Base-by-base conservation (phyloP, 2,113 vertebrate genomes). In the Actenoides lindsayi region DNA sequence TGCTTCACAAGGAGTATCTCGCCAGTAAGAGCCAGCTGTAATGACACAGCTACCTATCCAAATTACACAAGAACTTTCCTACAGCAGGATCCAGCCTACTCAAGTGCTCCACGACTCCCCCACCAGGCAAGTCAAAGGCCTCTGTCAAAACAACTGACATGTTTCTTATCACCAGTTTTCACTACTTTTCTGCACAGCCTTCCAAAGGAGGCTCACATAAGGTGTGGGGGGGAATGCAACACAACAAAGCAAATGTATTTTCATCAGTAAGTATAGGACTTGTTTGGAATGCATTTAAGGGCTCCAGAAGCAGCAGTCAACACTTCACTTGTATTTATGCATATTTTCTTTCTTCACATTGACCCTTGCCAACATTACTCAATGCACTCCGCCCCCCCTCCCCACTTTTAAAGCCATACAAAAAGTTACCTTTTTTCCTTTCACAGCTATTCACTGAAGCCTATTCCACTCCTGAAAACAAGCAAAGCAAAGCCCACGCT, bases 401-500 rank as follows among this genome's bases (percentile, higher is more conserved):
- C 48, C 21, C 48, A 50, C 23, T 91, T 70, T 24, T 37, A 35
- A 92, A 88, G 87, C 79, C 81, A 92, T 60, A 94, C 75, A 96
- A 74, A 96, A 97, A 98, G 96, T 98, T 97, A 92, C 70, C 91
- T 93, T 94, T 95, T 95, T 95, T 86, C 89, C 81, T 94, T 95
- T 96, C 93, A 96, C 54, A 94, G 93, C 79, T 89, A 80, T 97
- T 97, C 96, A 97, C 94, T 93, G 96, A 98, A 97, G 98, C 97
- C 98, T 97, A 97, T 97, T 98, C 94, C 95, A 96, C 93, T 96
- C 96, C 97, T 97, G 97, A 97, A 97, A 98, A 97, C 97, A 96
- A 95, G 96, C 70, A 94, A 97, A 97, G 94, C 98, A 97, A 98
- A 98, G 96, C 98, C 98, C 98, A 98, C 27, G 53, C 98, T 97